Evolutionary conservation across 2,113 vertebrate species (phyloP).

Genomic region (Scytalopus superciliaris): DNA sequence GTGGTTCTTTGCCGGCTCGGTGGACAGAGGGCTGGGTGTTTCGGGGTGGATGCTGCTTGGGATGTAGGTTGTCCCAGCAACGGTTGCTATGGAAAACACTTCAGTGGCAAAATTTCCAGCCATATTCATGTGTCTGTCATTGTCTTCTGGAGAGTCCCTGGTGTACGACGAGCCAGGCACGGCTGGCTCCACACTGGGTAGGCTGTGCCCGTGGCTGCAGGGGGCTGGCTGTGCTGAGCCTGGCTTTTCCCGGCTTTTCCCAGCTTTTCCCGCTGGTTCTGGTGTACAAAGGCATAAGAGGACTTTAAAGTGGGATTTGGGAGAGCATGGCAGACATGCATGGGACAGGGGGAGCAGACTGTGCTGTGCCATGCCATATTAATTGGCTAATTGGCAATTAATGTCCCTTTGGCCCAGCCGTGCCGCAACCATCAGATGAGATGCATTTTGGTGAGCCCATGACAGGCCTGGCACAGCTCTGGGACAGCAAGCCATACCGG

Average conservation of each 20-base stretch:
- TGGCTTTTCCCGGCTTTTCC: not conserved
- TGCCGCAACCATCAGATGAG: rapidly evolving
- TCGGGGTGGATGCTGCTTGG: not conserved
- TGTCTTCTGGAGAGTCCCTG: not conserved
- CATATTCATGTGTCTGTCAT: not conserved
- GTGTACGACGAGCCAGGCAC: not conserved
- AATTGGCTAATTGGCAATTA: not conserved
- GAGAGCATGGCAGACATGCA: rapidly evolving
- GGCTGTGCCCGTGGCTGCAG: rapidly evolving
- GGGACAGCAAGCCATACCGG: rapidly evolving
- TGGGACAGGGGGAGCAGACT: not conserved
- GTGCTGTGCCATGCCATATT: not conserved
- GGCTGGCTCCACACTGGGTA: rapidly evolving
- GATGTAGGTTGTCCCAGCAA: slow-evolving; percentile 45
- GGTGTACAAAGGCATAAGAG: not conserved
- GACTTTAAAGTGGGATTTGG: too few relatives aligned
- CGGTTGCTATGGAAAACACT: slow-evolving; percentile 31
- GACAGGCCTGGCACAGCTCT: not conserved
- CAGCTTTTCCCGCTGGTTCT: not conserved
- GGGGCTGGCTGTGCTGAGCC: not conserved
- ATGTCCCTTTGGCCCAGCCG: rapidly evolving
- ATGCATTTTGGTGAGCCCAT: not conserved
- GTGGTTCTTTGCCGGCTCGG: not conserved
- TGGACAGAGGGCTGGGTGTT: not conserved
- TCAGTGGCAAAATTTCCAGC: not conserved